Evolutionary conservation across 1,140 invertebrate species (phyloP).

Genomic region (Drosophila prosaltans): DNA sequence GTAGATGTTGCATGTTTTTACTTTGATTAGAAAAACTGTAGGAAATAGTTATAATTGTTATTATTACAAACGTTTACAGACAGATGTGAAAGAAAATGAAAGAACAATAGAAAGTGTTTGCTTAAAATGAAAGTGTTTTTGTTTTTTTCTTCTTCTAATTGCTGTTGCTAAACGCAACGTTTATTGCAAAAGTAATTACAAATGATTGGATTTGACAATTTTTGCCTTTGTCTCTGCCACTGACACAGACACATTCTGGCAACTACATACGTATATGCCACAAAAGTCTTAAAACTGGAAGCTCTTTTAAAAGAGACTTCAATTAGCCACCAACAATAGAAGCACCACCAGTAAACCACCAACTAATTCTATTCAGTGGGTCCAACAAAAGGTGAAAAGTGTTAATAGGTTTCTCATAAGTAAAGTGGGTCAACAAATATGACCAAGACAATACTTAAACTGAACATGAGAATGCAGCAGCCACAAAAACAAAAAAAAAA

Average conservation of each 20-base stretch:
- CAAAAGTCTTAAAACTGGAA: background rate
- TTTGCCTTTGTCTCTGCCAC: no score
- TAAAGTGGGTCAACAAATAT: constrained; percentile 68
- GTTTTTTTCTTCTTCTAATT: background rate
- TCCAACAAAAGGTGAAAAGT: constrained; percentile 66
- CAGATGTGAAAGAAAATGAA: background rate
- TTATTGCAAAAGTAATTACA: background rate
- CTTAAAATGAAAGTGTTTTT: background rate
- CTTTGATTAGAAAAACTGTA: constrained; percentile 13
- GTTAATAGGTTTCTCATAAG: constrained; percentile 77
- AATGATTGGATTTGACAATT: background rate
- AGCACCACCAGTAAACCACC: background rate
- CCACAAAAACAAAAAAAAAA: background rate
- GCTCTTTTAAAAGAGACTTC: background rate
- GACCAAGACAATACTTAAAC: constrained; percentile 53
- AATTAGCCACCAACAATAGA: background rate
- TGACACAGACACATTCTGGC: no score
- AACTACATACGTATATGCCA: no score
- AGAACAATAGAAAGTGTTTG: constrained; percentile 9
- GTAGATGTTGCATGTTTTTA: constrained; percentile 48
- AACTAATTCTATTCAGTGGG: background rate
- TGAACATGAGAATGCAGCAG: constrained; percentile 46
- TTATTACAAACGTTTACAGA: background rate
- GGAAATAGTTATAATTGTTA: background rate
- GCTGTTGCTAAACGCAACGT: no score